Conservation (phyloP, 2,888 invertebrate genomes). For the Oligia latruncula region DNA sequence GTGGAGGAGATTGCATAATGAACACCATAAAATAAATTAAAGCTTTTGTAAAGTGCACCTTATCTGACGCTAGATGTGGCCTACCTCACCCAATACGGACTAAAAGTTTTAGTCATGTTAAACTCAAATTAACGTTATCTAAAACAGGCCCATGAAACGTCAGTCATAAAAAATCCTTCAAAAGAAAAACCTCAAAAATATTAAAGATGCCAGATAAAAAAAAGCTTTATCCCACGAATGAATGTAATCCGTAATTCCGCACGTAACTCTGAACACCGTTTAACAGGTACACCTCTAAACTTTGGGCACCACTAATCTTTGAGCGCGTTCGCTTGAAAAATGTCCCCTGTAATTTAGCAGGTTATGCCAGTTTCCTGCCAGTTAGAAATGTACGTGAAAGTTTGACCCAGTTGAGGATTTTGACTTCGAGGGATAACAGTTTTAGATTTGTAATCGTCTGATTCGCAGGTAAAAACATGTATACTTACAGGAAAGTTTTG, state of each 20-base stretch:
- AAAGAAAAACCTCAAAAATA: not conserved
- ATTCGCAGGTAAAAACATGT: constrained; percentile 28
- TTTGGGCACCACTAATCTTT: constrained; percentile 67
- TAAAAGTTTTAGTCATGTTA: not conserved
- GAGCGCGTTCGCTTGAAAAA: constrained; percentile 69
- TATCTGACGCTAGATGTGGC: not conserved
- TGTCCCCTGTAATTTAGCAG: constrained; percentile 73
- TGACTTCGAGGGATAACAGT: constrained; percentile 17
- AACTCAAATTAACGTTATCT: constrained; percentile 22
- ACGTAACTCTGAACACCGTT: constrained; percentile 53
- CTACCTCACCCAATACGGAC: not conserved
- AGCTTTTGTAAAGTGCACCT: not conserved
- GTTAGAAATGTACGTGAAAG: constrained; percentile 51
- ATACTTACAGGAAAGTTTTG: not conserved
- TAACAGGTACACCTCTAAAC: constrained; percentile 58
- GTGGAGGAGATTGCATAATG: no score
- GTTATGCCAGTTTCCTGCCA: constrained; percentile 65
- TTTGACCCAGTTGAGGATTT: constrained; percentile 71
- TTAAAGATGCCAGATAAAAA: constrained; percentile 19
- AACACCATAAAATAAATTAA: not conserved
- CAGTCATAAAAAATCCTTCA: not conserved
- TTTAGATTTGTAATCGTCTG: constrained; percentile 58
- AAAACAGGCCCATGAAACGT: not conserved
- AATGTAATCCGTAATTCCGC: constrained; percentile 44
- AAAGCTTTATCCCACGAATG: constrained; percentile 16